Conservation (phyloP, 2,113 vertebrate species). For the Mormyrus lacerda region DNA sequence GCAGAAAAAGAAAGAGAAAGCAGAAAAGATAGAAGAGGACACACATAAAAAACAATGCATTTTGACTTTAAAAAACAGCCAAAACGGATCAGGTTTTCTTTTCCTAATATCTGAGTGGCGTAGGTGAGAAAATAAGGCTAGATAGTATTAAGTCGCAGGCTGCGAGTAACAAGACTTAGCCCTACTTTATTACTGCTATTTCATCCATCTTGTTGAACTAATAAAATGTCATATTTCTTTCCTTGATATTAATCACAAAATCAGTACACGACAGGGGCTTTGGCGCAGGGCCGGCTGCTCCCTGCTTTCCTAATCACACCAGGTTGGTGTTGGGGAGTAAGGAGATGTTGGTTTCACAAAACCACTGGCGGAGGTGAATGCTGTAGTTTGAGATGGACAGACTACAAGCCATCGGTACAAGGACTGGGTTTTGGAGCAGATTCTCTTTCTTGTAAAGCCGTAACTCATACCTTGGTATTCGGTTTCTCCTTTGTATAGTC, state of each 20-base stretch:
- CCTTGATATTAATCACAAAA: constrained; percentile 76
- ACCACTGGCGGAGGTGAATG: background rate
- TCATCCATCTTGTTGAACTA: constrained; percentile 87
- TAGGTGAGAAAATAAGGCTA: constrained; percentile 37
- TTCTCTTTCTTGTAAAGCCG: background rate
- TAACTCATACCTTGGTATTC: background rate
- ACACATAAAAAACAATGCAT: constrained; percentile 35
- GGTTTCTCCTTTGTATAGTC: background rate
- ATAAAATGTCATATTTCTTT: constrained; percentile 77
- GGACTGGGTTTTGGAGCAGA: background rate
- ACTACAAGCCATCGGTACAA: background rate
- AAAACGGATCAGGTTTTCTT: constrained; percentile 49
- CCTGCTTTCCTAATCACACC: constrained; percentile 29
- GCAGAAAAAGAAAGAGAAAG: background rate
- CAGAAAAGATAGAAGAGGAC: constrained; percentile 14
- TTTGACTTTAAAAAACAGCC: constrained; percentile 22
- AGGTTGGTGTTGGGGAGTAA: constrained; percentile 28
- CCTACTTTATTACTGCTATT: constrained; percentile 72
- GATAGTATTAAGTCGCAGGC: constrained; percentile 28
- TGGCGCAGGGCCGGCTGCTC: background rate
- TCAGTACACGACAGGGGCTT: constrained; percentile 30
- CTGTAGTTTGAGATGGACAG: background rate
- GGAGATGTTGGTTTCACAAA: background rate
- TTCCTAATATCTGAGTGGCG: constrained; percentile 49
- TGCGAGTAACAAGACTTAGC: constrained; percentile 60